Percentiles rank a stretch among this genome's conserved stretches.
Evolutionary conservation across 2,113 vertebrate genomes (phyloP).

Genomic region (Psephotus haematonotus): DNA sequence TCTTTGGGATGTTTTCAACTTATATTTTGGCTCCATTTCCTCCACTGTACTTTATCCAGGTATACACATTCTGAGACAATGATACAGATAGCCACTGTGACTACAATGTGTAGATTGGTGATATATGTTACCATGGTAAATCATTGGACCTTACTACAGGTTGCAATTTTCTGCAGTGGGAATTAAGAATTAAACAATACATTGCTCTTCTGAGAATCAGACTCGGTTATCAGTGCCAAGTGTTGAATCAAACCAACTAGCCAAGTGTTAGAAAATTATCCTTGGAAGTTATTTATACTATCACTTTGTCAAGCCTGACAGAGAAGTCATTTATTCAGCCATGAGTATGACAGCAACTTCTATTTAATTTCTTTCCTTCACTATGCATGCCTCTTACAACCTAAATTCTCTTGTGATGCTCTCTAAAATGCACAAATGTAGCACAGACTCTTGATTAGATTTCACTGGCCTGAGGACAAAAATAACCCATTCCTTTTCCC

Average conservation of each 20-base stretch:
- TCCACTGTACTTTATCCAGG: background rate
- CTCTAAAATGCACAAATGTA: constrained; percentile 46
- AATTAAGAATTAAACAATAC: constrained; percentile 5
- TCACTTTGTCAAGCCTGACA: constrained; percentile 33
- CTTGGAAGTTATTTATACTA: constrained; percentile 16
- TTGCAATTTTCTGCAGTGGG: background rate
- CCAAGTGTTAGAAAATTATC: constrained; percentile 33
- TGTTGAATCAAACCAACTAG: constrained; percentile 13
- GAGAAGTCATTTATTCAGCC: constrained; percentile 45
- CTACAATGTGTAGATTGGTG: background rate
- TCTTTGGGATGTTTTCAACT: background rate
- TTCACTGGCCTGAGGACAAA: constrained; percentile 20
- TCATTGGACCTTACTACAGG: background rate
- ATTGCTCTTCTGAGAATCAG: constrained; percentile 14
- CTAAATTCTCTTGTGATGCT: constrained; percentile 29
- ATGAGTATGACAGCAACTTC: background rate
- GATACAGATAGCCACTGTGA: background rate
- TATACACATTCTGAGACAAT: background rate
- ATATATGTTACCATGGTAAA: background rate
- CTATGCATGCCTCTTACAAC: background rate
- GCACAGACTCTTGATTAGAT: constrained; percentile 47
- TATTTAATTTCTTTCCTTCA: constrained; percentile 39
- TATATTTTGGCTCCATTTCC: background rate
- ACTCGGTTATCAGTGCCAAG: background rate
- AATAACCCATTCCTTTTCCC: constrained; percentile 13